Base-by-base conservation (phyloP, 2,113 vertebrate species). In the Sorex araneus region DNA sequence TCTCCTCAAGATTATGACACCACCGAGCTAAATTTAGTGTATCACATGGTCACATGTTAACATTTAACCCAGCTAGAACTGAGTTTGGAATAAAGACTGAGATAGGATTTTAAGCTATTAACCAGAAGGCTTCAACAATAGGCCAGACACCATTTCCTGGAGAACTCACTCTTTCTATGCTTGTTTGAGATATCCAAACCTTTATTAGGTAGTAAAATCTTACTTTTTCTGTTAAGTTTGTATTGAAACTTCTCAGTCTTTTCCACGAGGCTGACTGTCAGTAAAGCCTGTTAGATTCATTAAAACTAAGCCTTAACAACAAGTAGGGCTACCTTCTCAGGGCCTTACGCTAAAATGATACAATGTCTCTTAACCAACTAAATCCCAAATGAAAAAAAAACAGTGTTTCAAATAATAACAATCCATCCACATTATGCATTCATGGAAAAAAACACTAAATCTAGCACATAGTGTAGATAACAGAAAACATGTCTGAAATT, bases 51-150 rank as follows among this genome's bases (percentile, higher is more conserved):
- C 66, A 82, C 16, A 90, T 36, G 90, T 30, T 63, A 84, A 92
- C 74, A 85, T 87, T 88, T 78, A 92, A 83, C 83, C 16, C 19
- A 92, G 25, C 34, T 50, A 87, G 54, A 83, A 91, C 83, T 94
- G 89, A 66, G 85, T 80, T 83, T 94, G 15, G 6, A 89, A 89
- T 89, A 84, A 80, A 91, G 3, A 36, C 10, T 79, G 40, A 75
- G 12, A 70, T 69, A 76, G 79, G 36, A 11, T 77, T 47, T 57
- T 87, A 43, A 69, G 70, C 54, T 87, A 67, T 91, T 89, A 89
- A 73, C 45, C 57, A 13, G 15, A 92, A 85, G 67, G 34, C 21
- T 84, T 70, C 84, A n/a, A 25, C 63, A 92, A 94, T 30, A 18
- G 36, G 28, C 8, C 63, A 1, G 3, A 73, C 5, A 36, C 54